phyloP scores from a whole-genome alignment of 2,797 vertebrate species.

The Sciaenops ocellatus region DNA sequence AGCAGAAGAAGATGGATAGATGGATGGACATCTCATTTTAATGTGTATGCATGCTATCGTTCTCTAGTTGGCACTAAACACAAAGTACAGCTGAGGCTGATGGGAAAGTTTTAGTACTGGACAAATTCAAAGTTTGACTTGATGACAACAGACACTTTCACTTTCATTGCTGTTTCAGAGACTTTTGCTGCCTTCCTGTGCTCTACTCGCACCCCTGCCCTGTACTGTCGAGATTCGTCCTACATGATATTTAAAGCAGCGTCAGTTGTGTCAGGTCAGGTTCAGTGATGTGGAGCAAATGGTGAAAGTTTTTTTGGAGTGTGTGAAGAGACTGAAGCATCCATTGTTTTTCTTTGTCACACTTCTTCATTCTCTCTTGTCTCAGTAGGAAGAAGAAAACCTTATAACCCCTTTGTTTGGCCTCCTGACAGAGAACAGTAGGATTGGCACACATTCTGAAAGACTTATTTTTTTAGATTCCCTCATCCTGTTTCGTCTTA shows the following conservation, averaged over 20 bases:
- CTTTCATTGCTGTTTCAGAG: neutral
- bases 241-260: neutral
- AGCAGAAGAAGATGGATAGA: no score
- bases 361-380: neutral
- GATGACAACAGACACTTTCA: neutral
- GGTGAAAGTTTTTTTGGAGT: neutral
- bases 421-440: constrained; percentile 1
- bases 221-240: neutral
- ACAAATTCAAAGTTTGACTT: neutral
- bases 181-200: neutral
- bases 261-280: constrained; percentile 28
- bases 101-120: no score
- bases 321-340: constrained; percentile 1
- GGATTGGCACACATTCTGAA: neutral
- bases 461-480: neutral
- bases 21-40: no score
- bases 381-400: neutral
- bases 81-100: neutral
- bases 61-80: neutral
- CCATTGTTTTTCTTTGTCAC: neutral
- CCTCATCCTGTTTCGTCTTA: neutral
- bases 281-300: constrained; percentile 30
- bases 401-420: neutral
- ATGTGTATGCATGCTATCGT: neutral
- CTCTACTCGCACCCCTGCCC: neutral